Evolutionary conservation across 2,888 invertebrate genomes (phyloP), one percentile per base, ranked within the genome.

Genomic region (Drosophila austrosaltans): DNA sequence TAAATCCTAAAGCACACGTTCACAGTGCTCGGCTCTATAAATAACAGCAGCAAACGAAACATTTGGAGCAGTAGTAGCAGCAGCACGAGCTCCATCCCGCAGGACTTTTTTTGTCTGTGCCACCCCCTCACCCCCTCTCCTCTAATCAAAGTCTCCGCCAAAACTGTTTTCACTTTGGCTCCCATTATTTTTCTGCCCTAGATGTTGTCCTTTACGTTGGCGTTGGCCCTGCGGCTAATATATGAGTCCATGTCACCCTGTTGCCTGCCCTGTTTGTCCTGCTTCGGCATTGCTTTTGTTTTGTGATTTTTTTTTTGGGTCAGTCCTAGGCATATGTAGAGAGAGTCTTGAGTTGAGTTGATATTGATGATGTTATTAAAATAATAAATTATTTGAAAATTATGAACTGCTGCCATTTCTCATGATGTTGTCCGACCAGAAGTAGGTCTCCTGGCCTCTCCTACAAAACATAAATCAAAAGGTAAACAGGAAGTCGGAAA

Each of bases 291-390:
- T 58, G 67, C 72, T 58, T 59, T 59, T 62, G 62, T 72, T 72
- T 72, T 73, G 76, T 83, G 83, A 36, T 36, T 36, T 32, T 36
- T 36, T 83, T 77, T 83, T 58, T 30, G 63, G 53, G 59, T 40
- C 60, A 60, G 57, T 54, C 60, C 66, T 63, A 66, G 72, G 72
- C 73, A 65, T 58, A 53, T 63, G 73, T 42, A 62, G 61, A 44
- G 61, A 44, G 32, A 20, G 28, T 56, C 28, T 54, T 58, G 67
- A 67, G 74, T 86, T 77, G 82, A 84, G 82, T 87, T 86, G 71
- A 86, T 86, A 86, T 86, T 86, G 85, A 86, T 86, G 85, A 86
- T 86, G 85, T 86, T 86, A 86, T 86, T 86, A 86, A 86, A 86
- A 86, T 86, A 86, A 86, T 86, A 86, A 86, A 86, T 86, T 86